phyloP scores from a whole-genome alignment of 2,113 vertebrate species.

The Salvator merianae region DNA sequence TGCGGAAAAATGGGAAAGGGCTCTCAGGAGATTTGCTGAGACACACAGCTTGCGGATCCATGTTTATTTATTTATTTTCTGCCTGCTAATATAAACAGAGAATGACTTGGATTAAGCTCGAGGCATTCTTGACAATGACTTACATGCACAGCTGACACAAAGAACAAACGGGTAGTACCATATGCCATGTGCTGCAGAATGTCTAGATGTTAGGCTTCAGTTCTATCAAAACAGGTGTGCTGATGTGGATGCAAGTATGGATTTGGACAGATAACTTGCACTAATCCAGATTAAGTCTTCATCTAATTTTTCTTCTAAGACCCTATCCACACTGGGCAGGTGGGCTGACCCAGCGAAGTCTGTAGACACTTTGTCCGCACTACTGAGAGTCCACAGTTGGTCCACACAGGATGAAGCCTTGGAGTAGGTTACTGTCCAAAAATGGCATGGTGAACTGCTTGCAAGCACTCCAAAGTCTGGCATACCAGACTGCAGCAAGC shows the following conservation, averaged over 20 bases:
- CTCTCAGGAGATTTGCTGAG: slow-evolving; percentile 10
- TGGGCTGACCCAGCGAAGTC: too few relatives aligned
- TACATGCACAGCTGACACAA: slow-evolving; percentile 18
- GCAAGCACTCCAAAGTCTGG: too few relatives aligned
- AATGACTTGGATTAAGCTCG: not conserved
- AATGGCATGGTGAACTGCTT: too few relatives aligned
- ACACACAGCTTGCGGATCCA: slow-evolving; percentile 11
- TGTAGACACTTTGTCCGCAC: too few relatives aligned
- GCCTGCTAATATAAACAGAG: slow-evolving; percentile 25
- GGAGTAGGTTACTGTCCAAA: too few relatives aligned
- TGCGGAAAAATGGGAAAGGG: slow-evolving; percentile 9
- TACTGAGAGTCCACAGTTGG: too few relatives aligned
- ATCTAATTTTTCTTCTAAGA: too few relatives aligned
- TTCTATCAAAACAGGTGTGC: not conserved
- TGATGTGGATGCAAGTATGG: not conserved
- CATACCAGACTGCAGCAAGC: too few relatives aligned
- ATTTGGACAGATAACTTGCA: not conserved
- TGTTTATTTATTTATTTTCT: slow-evolving; percentile 25
- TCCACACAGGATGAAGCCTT: too few relatives aligned
- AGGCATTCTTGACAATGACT: slow-evolving; percentile 27
- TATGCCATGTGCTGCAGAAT: not conserved
- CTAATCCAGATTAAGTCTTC: too few relatives aligned
- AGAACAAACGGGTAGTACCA: not conserved
- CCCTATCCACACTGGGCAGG: too few relatives aligned
- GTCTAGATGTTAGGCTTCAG: not conserved